Evolutionary conservation across 2,888 invertebrate species (phyloP).

Genomic region (Aphidius colemani): DNA sequence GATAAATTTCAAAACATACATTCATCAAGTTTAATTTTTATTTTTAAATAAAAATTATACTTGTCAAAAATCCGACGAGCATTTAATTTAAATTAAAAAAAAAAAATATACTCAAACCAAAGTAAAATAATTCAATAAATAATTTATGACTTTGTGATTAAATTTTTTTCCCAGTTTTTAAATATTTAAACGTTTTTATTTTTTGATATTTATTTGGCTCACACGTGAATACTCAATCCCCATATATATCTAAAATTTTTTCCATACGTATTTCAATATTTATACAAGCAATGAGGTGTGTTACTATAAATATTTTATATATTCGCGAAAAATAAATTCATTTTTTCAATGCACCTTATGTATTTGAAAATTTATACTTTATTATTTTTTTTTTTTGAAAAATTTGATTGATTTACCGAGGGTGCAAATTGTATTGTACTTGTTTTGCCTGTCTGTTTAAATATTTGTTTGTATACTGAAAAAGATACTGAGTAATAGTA

Average conservation of each 20-base stretch:
- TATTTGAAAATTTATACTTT: neutral
- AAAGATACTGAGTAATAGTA: no score
- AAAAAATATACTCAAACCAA: no score
- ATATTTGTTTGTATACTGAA: neutral
- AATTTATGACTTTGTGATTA: neutral
- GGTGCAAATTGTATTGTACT: neutral
- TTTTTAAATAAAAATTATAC: no score
- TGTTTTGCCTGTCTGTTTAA: neutral
- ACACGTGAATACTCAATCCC: no score
- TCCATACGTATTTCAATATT: conserved; percentile 36
- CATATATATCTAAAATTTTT: neutral
- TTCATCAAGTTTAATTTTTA: no score
- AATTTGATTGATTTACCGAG: neutral
- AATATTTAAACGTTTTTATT: neutral
- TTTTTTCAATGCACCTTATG: neutral
- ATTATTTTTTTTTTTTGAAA: neutral
- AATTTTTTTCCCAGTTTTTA: neutral
- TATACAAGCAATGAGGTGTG: conserved; percentile 40
- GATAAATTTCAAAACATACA: no score
- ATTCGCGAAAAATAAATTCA: neutral
- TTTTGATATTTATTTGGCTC: no score
- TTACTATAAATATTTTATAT: conserved; percentile 43
- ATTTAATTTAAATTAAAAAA: no score
- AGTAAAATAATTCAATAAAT: no score
- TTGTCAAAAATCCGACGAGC: no score